Evolutionary conservation across 2,113 vertebrate genomes (phyloP).

Genomic region (Oostethus manadensis): DNA sequence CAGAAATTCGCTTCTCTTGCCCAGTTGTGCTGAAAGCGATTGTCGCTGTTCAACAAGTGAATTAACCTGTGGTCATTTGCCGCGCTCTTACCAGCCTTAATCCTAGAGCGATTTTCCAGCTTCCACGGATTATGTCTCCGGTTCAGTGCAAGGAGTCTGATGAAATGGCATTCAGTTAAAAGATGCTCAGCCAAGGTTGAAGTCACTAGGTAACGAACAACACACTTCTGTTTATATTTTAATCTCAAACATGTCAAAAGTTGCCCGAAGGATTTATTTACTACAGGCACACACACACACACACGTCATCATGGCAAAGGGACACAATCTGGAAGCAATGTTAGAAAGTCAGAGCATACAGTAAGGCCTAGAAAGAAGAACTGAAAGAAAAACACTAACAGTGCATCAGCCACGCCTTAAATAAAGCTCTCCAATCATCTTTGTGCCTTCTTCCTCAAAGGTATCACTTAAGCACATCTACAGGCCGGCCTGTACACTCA

Average conservation of each 20-base stretch:
- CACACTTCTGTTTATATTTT: neutral
- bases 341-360: neutral
- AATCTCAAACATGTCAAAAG: neutral
- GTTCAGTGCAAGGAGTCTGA: no score
- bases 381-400: no score
- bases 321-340: neutral
- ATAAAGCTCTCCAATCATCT: conserved; percentile 16
- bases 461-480: conserved; percentile 41
- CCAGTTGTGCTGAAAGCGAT: no score
- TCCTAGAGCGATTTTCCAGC: no score
- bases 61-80: no score
- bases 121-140: no score
- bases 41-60: no score
- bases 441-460: conserved; percentile 38
- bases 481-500: neutral
- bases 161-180: no score
- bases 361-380: neutral
- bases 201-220: neutral
- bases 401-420: conserved; percentile 15
- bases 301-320: neutral
- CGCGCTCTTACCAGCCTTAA: no score
- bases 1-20: no score
- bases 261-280: neutral
- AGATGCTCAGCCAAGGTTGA: no score
- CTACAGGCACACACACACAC: conserved; percentile 2